A percentile compares a stretch with the other conserved stretches of the same genome.
Evolutionary conservation across 2,113 vertebrate genomes (phyloP).

Genomic region (Limanda limanda): DNA sequence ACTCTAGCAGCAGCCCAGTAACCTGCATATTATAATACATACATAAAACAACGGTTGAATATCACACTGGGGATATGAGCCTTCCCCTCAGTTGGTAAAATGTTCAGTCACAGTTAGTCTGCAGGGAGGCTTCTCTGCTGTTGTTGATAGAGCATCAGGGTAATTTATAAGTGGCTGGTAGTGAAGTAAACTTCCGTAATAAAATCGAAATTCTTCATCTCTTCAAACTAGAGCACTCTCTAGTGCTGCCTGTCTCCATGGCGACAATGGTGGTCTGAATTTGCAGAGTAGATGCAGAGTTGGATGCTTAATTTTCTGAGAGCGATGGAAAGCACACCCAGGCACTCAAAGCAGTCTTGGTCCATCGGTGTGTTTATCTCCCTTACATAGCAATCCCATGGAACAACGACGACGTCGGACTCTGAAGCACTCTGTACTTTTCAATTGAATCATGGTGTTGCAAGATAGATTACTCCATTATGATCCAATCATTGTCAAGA

Average conservation of each 20-base stretch:
- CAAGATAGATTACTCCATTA: slow-evolving; percentile 54
- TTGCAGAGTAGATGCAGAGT: slow-evolving; percentile 31
- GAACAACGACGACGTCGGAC: slow-evolving; percentile 5
- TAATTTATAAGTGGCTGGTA: slow-evolving; percentile 58
- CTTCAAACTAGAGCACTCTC: slow-evolving; percentile 3
- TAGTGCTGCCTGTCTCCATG: slow-evolving; percentile 60
- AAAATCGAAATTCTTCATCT: slow-evolving; percentile 52
- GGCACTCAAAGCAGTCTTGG: slow-evolving; percentile 17
- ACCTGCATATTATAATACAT: slow-evolving; percentile 2
- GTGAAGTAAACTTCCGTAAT: slow-evolving; percentile 48
- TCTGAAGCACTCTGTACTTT: slow-evolving; percentile 30
- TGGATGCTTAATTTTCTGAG: slow-evolving; percentile 56
- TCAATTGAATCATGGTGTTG: slow-evolving; percentile 36
- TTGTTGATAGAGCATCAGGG: slow-evolving; percentile 7
- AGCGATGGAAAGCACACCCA: slow-evolving; percentile 8
- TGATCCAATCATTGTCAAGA: slow-evolving; percentile 10
- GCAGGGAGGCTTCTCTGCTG: slow-evolving; percentile 14
- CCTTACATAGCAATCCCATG: slow-evolving; percentile 24
- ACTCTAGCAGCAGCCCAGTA: neutral
- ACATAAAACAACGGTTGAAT: slow-evolving; percentile 4
- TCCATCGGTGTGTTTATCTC: slow-evolving; percentile 27
- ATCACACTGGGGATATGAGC: slow-evolving; percentile 4
- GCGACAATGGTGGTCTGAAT: slow-evolving; percentile 46
- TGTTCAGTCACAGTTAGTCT: neutral
- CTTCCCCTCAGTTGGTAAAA: neutral